Conservation (phyloP, 1,140 invertebrate genomes). For the Calosoma granatense region DNA sequence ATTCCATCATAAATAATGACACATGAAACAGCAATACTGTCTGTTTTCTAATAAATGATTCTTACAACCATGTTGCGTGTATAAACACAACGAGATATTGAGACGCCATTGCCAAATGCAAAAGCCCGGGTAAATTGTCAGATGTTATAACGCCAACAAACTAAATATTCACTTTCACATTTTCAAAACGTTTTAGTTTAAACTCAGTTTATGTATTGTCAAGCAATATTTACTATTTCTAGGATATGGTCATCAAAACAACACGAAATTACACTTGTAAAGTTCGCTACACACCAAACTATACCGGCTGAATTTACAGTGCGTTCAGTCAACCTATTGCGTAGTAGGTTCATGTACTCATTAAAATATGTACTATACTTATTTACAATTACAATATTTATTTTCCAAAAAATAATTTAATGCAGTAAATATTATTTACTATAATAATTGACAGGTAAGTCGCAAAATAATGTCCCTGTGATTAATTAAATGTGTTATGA, state of each 20-base stretch:
- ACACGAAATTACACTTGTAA: neutral
- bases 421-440: neutral
- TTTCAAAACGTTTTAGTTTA: neutral
- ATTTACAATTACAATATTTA: neutral
- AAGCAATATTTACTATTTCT: neutral
- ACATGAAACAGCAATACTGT: no score
- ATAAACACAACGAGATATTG: neutral
- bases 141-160: neutral
- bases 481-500: neutral
- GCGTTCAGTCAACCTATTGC: neutral
- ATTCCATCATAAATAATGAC: no score
- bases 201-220: neutral
- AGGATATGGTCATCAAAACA: neutral
- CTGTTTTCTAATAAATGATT: no score
- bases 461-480: neutral
- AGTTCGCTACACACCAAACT: slow-evolving; percentile 1
- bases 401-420: neutral
- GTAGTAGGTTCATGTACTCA: neutral
- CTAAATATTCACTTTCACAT: neutral
- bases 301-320: neutral
- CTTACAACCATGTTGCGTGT: slow-evolving; percentile 5
- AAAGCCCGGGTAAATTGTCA: slow-evolving; percentile 5
- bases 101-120: neutral
- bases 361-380: neutral
- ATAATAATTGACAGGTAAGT: neutral